These are phyloP conservation scores for Chelon labrosus DNA, from an alignment of 2,797 vertebrate species.

Conservation along the genomic window DNA sequence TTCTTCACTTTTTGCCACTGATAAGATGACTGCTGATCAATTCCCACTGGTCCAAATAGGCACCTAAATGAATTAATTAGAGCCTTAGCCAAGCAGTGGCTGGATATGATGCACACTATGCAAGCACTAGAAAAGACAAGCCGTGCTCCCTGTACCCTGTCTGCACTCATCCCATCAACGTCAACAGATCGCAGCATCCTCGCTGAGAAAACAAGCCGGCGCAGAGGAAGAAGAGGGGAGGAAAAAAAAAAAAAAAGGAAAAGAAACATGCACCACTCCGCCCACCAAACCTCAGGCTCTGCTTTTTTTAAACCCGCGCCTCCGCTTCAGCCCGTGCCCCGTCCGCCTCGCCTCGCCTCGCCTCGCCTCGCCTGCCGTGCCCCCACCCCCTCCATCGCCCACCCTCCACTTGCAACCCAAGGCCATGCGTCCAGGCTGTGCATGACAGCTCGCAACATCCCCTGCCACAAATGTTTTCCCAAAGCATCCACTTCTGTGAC, in stretches of 20 bases:
- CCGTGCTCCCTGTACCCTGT: slow-evolving; percentile 80
- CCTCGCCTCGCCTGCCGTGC: slow-evolving; percentile 41
- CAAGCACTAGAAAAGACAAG: slow-evolving; percentile 86
- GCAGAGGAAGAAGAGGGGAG: slow-evolving; percentile 67
- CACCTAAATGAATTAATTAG: slow-evolving; percentile 75
- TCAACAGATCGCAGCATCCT: slow-evolving; percentile 68
- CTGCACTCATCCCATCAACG: slow-evolving; percentile 81
- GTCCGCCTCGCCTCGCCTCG: slow-evolving; percentile 28
- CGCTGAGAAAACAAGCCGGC: slow-evolving; percentile 70
- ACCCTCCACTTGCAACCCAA: slow-evolving; percentile 77
- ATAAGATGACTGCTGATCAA: slow-evolving; percentile 75
- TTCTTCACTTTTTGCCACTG: slow-evolving; percentile 41
- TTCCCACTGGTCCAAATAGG: slow-evolving; percentile 77
- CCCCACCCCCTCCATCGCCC: slow-evolving; percentile 26
- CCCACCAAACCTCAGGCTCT: slow-evolving; percentile 88
- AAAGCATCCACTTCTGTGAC: slow-evolving; percentile 87
- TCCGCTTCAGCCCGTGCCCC: slow-evolving; percentile 56
- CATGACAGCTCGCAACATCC: slow-evolving; percentile 84
- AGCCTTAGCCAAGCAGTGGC: slow-evolving; percentile 65
- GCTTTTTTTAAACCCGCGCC: slow-evolving; percentile 83
- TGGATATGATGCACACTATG: slow-evolving; percentile 79
- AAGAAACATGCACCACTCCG: slow-evolving; percentile 78
- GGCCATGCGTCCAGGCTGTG: slow-evolving; percentile 82
- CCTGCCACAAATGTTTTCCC: slow-evolving; percentile 91
- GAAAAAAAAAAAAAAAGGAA: background rate